A percentile compares a stretch with the other conserved stretches of the same genome.
phyloP scores from a whole-genome alignment of 2,888 invertebrate species.

The Myathropa florea region DNA sequence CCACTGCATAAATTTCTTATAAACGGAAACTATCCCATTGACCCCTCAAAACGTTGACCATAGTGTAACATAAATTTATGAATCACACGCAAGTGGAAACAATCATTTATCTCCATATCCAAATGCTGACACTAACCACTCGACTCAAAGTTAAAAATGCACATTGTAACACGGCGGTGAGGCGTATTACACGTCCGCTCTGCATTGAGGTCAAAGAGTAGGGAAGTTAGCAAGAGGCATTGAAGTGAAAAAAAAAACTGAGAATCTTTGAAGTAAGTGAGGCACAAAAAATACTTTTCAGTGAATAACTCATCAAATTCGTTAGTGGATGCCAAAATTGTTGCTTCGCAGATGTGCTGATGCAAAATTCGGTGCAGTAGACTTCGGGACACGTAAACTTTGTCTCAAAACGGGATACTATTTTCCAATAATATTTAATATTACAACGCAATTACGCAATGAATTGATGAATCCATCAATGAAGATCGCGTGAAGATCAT shows the following conservation, averaged over 20 bases:
- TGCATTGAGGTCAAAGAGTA: constrained; percentile 38
- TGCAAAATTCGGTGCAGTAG: not conserved
- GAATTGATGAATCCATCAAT: not conserved
- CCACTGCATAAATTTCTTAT: not conserved
- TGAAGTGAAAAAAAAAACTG: not conserved
- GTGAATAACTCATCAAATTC: not conserved
- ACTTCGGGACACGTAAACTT: constrained; percentile 21
- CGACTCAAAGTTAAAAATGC: not conserved
- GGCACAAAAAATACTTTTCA: not conserved
- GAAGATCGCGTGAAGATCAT: not conserved
- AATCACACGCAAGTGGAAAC: not conserved
- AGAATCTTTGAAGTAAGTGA: not conserved
- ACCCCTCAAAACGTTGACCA: not conserved
- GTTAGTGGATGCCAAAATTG: not conserved
- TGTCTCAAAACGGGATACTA: constrained; percentile 18
- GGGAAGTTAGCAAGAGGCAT: not conserved
- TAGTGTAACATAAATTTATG: not conserved
- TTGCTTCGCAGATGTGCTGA: constrained; percentile 4
- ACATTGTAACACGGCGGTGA: not conserved
- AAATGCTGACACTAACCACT: not conserved
- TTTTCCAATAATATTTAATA: constrained; percentile 23
- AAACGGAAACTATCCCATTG: not conserved
- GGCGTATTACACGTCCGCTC: constrained; percentile 4
- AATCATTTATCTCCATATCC: not conserved
- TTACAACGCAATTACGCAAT: constrained; percentile 53